These are phyloP conservation scores for Triplophysa bombifrons DNA, from an alignment of 2,797 vertebrate genomes.

Conservation along the genomic window DNA sequence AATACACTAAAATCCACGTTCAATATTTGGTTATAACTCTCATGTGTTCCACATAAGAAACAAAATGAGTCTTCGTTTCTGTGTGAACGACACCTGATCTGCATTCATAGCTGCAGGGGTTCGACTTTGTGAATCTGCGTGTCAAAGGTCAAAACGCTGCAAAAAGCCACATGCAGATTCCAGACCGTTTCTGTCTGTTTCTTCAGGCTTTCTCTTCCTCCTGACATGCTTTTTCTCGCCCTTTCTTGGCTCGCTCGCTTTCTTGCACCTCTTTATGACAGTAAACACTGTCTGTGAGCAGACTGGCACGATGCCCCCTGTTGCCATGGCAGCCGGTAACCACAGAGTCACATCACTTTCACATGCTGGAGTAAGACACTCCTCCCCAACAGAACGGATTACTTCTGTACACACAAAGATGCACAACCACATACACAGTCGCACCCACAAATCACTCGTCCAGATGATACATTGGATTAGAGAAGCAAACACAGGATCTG, in stretches of 20 bases:
- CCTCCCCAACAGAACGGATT: slow-evolving; percentile 47
- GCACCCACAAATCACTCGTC: slow-evolving; percentile 16
- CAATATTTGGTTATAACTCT: too few relatives aligned
- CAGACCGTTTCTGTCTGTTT: slow-evolving; percentile 11
- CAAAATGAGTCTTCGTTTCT: background rate
- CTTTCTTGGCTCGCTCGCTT: slow-evolving; percentile 9
- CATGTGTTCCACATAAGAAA: too few relatives aligned
- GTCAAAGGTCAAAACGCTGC: slow-evolving; percentile 28
- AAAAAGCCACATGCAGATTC: slow-evolving; percentile 35
- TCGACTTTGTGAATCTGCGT: background rate
- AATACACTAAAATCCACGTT: too few relatives aligned
- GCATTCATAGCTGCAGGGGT: background rate
- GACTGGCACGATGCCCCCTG: slow-evolving; percentile 51
- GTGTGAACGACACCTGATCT: background rate
- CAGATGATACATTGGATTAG: slow-evolving; percentile 47
- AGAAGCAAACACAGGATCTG: slow-evolving; percentile 20
- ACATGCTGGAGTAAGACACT: slow-evolving; percentile 38
- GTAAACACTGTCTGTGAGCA: slow-evolving; percentile 37
- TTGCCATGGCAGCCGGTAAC: slow-evolving; percentile 58
- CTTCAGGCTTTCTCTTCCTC: slow-evolving; percentile 25
- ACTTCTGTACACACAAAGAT: slow-evolving; percentile 18
- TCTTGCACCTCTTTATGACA: slow-evolving; percentile 47
- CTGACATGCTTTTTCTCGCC: slow-evolving; percentile 6
- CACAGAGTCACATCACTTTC: slow-evolving; percentile 47
- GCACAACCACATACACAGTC: slow-evolving; percentile 3